Evolutionary conservation across 1,140 invertebrate genomes (phyloP).

Genomic region (Lamellibrachia luymesi): DNA sequence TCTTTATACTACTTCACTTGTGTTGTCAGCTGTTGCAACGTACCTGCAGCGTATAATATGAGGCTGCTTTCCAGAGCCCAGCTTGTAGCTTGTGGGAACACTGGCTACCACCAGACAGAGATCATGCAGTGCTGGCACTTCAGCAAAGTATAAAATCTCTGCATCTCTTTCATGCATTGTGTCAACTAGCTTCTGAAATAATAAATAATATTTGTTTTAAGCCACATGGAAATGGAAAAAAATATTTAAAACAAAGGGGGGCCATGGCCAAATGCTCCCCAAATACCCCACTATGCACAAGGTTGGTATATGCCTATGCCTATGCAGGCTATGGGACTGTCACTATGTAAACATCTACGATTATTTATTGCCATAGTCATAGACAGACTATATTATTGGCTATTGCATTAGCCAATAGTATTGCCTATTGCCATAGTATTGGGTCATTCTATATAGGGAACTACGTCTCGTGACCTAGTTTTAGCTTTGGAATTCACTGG

Average conservation of each 20-base stretch:
- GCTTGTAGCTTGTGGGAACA: not conserved
- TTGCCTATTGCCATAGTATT: too few relatives aligned
- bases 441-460: too few relatives aligned
- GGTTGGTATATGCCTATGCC: too few relatives aligned
- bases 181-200: not conserved
- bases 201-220: not conserved
- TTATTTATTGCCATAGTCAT: too few relatives aligned
- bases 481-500: too few relatives aligned
- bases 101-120: not conserved
- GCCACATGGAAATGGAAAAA: not conserved
- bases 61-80: not conserved
- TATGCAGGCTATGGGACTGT: not conserved
- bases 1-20: not conserved
- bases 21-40: not conserved
- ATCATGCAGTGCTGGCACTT: not conserved
- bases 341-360: too few relatives aligned
- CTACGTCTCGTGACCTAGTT: too few relatives aligned
- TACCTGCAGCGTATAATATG: not conserved
- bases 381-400: too few relatives aligned
- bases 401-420: too few relatives aligned
- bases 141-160: not conserved
- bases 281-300: too few relatives aligned
- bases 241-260: too few relatives aligned
- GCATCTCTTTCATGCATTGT: not conserved
- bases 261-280: too few relatives aligned